Percentiles rank a stretch among this genome's conserved stretches.
Conservation (phyloP, 2,113 vertebrate species). For the Mobula birostris region DNA sequence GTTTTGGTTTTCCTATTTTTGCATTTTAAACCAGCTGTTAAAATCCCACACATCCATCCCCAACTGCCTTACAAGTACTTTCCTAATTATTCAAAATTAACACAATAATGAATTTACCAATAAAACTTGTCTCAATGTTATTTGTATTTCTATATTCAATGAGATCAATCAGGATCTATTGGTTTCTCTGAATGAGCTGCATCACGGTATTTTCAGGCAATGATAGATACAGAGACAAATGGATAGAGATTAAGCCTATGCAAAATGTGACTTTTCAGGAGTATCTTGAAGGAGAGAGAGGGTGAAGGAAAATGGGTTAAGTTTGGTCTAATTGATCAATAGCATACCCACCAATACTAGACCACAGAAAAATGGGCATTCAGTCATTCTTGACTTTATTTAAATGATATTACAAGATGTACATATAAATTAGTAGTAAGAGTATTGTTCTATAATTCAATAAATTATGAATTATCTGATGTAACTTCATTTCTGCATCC, state of each 20-base stretch:
- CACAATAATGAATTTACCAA: background rate
- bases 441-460: no score
- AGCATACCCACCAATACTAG: no score
- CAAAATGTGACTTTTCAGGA: background rate
- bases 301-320: background rate
- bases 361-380: background rate
- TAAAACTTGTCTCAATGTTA: background rate
- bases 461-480: no score
- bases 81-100: background rate
- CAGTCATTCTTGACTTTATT: background rate
- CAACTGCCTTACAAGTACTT: background rate
- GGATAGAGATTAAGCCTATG: background rate
- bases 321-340: background rate
- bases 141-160: background rate
- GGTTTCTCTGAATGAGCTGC: no score
- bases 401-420: background rate
- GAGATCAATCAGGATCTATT: background rate
- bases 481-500: no score
- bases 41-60: background rate
- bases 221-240: background rate
- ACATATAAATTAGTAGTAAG: no score
- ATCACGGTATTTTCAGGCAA: background rate
- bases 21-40: background rate
- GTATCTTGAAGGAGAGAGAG: background rate
- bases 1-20: background rate